Percentiles rank a stretch among this genome's conserved stretches.
Evolutionary conservation across 2,113 vertebrate genomes (phyloP).

Genomic region (Triplophysa dalaica): DNA sequence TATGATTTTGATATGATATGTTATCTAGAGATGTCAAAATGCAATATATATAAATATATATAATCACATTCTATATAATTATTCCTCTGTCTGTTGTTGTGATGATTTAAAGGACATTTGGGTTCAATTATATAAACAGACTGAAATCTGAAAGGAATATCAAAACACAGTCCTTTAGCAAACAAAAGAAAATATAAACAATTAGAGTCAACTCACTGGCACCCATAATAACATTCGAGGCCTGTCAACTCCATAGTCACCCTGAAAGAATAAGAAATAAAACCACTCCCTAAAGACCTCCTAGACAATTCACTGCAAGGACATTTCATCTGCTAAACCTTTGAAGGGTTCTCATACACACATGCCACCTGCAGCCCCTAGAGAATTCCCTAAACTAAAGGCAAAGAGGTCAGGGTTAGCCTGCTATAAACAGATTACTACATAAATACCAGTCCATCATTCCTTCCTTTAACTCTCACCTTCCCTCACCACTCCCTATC

Average conservation of each 20-base stretch:
- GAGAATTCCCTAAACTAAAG: conserved; percentile 42
- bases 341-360: conserved; percentile 40
- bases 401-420: conserved; percentile 31
- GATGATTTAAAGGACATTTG: not conserved
- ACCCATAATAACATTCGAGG: not conserved
- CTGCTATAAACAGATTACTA: conserved; percentile 39
- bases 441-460: conserved; percentile 14
- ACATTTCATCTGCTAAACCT: conserved; percentile 15
- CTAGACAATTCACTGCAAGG: not conserved
- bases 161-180: not conserved
- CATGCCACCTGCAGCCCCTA: conserved; percentile 22
- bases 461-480: not conserved
- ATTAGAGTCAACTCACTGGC: not conserved
- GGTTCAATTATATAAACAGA: not conserved
- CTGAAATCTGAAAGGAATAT: not conserved
- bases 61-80: too few relatives aligned
- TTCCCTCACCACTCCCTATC: not conserved
- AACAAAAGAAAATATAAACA: not conserved
- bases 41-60: not conserved
- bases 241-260: not conserved
- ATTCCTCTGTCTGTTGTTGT: too few relatives aligned
- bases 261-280: not conserved
- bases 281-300: not conserved
- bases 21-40: not conserved
- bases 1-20: not conserved